These are phyloP conservation scores for Vireo griseus DNA, from an alignment of 2,797 vertebrate genomes.

Conservation along the genomic window DNA sequence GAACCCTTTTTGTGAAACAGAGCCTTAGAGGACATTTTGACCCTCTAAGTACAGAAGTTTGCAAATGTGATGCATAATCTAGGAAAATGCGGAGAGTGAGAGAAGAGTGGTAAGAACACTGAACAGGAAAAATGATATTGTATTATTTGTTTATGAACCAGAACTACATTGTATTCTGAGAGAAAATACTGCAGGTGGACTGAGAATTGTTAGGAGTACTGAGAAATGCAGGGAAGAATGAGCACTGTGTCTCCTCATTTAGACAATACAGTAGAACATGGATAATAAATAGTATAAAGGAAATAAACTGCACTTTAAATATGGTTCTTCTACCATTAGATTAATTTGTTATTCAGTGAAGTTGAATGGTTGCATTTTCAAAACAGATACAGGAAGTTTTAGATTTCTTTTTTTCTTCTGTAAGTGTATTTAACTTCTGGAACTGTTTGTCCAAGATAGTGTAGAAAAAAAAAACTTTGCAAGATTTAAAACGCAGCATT, in stretches of 20 bases:
- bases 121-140: background rate
- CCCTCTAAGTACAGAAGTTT: background rate
- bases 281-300: background rate
- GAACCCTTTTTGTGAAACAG: background rate
- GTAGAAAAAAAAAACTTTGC: background rate
- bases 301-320: background rate
- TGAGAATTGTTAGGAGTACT: background rate
- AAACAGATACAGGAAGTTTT: background rate
- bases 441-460: background rate
- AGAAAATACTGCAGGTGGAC: background rate
- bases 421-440: background rate
- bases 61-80: background rate
- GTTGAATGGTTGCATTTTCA: background rate
- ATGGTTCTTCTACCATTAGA: background rate
- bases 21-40: background rate
- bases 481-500: background rate
- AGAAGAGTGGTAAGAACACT: background rate
- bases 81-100: background rate
- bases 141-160: background rate
- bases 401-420: background rate
- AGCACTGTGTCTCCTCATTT: background rate
- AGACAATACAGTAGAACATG: background rate
- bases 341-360: background rate
- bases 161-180: background rate
- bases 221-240: background rate